Percentiles rank a stretch among this genome's conserved stretches.
These are phyloP conservation scores for Augochlora pura DNA, from an alignment of 1,140 invertebrate genomes.

Conservation along the genomic window DNA sequence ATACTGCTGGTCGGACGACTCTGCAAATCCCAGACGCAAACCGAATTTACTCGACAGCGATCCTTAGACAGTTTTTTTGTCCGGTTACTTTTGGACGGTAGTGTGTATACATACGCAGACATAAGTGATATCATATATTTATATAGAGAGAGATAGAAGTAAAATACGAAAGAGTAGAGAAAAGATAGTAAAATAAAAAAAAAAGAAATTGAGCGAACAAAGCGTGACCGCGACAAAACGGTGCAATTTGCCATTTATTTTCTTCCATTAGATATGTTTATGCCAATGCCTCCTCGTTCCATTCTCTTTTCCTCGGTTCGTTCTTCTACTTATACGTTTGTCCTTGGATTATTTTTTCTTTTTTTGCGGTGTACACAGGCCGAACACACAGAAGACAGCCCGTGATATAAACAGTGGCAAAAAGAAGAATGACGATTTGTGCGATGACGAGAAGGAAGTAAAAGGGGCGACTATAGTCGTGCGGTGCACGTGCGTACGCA, in stretches of 20 bases:
- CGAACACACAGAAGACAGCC: conserved; percentile 52
- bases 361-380: conserved; percentile 8
- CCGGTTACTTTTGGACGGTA: too few species aligned
- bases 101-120: too few species aligned
- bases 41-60: too few species aligned
- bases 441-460: conserved; percentile 19
- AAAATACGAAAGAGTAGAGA: conserved; percentile 16
- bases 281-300: too few species aligned
- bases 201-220: conserved; percentile 3
- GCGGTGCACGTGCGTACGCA: conserved; percentile 58
- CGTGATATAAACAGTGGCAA: conserved; percentile 32
- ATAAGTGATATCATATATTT: too few species aligned
- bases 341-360: too few species aligned
- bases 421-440: conserved; percentile 20
- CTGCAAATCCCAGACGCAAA: too few species aligned
- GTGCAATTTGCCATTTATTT: not conserved
- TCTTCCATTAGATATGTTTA: not conserved
- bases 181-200: conserved; percentile 13
- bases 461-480: conserved; percentile 43
- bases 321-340: not conserved
- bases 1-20: too few species aligned
- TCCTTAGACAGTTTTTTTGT: too few species aligned
- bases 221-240: conserved; percentile 4
- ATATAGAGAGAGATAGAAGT: not conserved
- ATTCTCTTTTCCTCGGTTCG: not conserved